Percentiles rank a stretch among this genome's conserved stretches.
Conservation (phyloP, 2,888 invertebrate species). For the Malachius bipustulatus region DNA sequence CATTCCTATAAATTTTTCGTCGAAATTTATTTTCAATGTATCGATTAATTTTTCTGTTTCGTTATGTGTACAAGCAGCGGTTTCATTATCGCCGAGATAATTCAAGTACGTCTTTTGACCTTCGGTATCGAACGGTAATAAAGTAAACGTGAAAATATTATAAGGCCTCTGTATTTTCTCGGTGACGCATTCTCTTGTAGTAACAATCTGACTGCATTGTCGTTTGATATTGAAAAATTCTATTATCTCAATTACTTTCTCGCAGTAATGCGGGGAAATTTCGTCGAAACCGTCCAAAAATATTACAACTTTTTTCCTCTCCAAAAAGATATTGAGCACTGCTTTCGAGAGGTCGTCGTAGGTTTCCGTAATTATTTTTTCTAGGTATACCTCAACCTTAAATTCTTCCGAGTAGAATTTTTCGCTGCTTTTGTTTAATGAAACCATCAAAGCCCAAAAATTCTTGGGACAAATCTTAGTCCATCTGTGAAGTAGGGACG, state of each 20-base stretch:
- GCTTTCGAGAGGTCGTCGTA: background rate
- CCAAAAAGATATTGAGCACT: background rate
- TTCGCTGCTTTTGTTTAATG: background rate
- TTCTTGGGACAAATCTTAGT: background rate
- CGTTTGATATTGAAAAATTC: background rate
- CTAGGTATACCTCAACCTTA: no score
- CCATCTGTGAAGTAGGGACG: background rate
- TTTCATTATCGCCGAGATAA: no score
- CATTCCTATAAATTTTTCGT: background rate
- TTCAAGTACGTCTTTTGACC: constrained; percentile 1
- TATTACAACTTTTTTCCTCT: constrained; percentile 2
- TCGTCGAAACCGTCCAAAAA: background rate
- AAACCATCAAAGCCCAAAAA: background rate
- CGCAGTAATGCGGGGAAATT: background rate
- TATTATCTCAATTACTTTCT: background rate
- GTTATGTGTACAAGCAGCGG: no score
- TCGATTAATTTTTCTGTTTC: no score
- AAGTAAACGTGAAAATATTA: background rate
- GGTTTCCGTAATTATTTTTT: no score
- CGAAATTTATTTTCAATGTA: no score
- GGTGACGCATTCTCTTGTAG: background rate
- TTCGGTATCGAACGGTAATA: background rate
- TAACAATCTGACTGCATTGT: background rate
- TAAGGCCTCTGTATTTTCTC: background rate
- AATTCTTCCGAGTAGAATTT: no score